Percentiles rank a stretch among this genome's conserved stretches.
Evolutionary conservation across 2,888 invertebrate species (phyloP).

Genomic region (Archaeoteleia sp.): DNA sequence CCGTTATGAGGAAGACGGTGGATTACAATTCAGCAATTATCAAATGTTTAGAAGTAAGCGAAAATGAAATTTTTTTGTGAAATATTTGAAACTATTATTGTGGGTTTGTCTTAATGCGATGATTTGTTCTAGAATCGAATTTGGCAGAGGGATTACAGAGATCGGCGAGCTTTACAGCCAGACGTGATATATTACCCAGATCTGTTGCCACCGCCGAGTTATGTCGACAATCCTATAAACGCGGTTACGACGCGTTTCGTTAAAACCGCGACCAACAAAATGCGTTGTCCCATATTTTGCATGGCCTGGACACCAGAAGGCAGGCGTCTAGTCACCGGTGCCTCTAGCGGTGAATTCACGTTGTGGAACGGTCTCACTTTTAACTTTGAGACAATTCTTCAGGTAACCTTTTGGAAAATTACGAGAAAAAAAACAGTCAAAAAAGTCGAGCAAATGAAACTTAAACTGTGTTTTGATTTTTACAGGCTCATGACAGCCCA

Average conservation of each 20-base stretch:
- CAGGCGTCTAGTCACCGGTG: constrained; percentile 96
- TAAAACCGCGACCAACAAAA: constrained; percentile 99
- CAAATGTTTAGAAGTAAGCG: constrained; percentile 89
- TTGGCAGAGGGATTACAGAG: constrained; percentile 96
- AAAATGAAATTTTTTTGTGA: constrained; percentile 9
- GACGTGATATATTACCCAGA: constrained; percentile 97
- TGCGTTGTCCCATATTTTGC: constrained; percentile 99
- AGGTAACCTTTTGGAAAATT: constrained; percentile 78
- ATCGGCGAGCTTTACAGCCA: constrained; percentile 92
- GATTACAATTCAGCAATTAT: constrained; percentile 98
- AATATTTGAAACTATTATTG: constrained; percentile 30
- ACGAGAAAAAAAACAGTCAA: constrained; percentile 10
- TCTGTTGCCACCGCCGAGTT: constrained; percentile 94
- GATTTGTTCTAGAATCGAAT: constrained; percentile 85
- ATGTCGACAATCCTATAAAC: constrained; percentile 96
- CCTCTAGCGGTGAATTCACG: constrained; percentile 99
- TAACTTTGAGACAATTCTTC: constrained; percentile 99
- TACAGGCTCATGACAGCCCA: constrained; percentile 97
- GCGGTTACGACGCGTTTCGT: constrained; percentile 96
- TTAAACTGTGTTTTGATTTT: constrained; percentile 41
- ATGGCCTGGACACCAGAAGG: constrained; percentile 99
- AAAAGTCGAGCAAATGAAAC: background rate
- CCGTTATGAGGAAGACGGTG: constrained; percentile 97
- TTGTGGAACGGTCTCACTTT: constrained; percentile 99
- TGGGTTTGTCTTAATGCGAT: too few species aligned